Percentiles rank a stretch among this genome's conserved stretches.
These are phyloP conservation scores for Drosophila eohydei DNA, from an alignment of 2,888 invertebrate species.

Conservation along the genomic window DNA sequence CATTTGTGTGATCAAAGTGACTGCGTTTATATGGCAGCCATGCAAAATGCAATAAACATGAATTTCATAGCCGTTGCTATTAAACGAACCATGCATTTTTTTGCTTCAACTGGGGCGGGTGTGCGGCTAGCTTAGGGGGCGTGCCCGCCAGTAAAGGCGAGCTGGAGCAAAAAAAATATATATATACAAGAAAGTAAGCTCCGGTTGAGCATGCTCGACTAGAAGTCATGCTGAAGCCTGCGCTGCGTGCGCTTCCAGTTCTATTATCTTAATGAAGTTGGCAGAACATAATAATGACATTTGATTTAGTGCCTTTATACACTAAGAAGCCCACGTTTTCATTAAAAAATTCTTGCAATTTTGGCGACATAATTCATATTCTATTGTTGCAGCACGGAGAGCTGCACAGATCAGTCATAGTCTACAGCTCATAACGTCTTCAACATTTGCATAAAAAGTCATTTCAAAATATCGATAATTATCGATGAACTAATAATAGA, in stretches of 20 bases:
- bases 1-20: conserved; percentile 26
- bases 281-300: background rate
- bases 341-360: too few relatives aligned
- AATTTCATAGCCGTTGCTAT: conserved; percentile 60
- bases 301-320: background rate
- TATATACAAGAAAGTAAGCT: too few relatives aligned
- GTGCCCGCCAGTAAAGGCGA: background rate
- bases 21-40: conserved; percentile 43
- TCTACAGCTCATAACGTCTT: too few relatives aligned
- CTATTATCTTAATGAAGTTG: background rate
- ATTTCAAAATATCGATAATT: background rate
- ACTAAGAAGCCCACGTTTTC: background rate
- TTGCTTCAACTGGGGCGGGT: conserved; percentile 12
- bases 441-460: background rate
- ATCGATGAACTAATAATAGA: background rate
- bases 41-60: conserved; percentile 72
- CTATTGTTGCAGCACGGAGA: too few relatives aligned
- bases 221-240: background rate
- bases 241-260: fast-evolving
- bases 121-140: conserved; percentile 18
- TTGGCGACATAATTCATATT: too few relatives aligned
- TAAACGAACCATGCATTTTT: conserved; percentile 71
- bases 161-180: conserved; percentile 2
- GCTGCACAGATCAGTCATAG: too few relatives aligned
- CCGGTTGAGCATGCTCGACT: background rate